phyloP scores from a whole-genome alignment of 2,888 invertebrate species.

The Lamellibrachia columna region DNA sequence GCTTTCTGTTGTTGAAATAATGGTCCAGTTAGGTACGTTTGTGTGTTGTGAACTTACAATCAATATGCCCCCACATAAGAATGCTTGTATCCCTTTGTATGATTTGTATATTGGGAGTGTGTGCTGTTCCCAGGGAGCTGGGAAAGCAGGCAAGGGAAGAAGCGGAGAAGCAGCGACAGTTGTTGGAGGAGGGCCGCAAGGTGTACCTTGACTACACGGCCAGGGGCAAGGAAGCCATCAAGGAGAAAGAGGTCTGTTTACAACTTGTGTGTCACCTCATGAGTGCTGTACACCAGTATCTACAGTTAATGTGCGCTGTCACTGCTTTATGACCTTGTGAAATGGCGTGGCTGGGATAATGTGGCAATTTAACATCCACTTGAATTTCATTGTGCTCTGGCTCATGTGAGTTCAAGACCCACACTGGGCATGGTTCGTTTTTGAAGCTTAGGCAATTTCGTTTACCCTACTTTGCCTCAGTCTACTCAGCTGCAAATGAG shows the following conservation, averaged over 20 bases:
- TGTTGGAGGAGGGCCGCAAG: conserved; percentile 78
- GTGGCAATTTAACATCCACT: background rate
- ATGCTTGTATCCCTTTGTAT: background rate
- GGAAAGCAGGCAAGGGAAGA: conserved; percentile 66
- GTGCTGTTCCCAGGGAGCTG: conserved; percentile 70
- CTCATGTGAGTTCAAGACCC: too few relatives aligned
- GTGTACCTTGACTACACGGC: conserved; percentile 55
- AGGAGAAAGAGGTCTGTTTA: conserved; percentile 64
- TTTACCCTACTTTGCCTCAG: too few relatives aligned
- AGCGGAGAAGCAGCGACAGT: conserved; percentile 77
- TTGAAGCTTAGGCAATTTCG: too few relatives aligned
- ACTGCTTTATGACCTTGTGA: background rate
- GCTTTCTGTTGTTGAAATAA: background rate
- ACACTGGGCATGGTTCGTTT: too few relatives aligned
- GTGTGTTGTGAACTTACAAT: background rate
- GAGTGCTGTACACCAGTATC: background rate
- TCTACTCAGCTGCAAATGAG: too few relatives aligned
- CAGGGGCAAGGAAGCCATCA: conserved; percentile 79
- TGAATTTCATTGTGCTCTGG: too few relatives aligned
- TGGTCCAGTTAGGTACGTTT: background rate
- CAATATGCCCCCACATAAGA: too few relatives aligned
- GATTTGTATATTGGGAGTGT: background rate
- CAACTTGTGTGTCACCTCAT: background rate
- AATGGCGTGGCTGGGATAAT: background rate
- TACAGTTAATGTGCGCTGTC: background rate